Conservation (phyloP, 2,113 vertebrate species). For the Sinocyclocheilus anophthalmus region DNA sequence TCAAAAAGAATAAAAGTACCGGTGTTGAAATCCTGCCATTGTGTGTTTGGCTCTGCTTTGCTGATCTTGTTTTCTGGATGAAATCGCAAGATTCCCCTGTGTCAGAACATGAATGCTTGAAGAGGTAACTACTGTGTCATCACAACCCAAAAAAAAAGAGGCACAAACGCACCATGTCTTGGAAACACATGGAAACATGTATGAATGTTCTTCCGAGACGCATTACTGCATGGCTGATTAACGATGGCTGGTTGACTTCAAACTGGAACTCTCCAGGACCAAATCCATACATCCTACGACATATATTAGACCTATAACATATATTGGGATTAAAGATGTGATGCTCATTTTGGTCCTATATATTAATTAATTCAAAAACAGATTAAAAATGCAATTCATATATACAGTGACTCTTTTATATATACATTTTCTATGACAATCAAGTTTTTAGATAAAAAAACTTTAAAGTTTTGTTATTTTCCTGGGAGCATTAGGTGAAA, state of each 20-base stretch:
- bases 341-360: neutral
- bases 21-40: slow-evolving; percentile 35
- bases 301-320: neutral
- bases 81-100: slow-evolving; percentile 8
- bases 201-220: no score
- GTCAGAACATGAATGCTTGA: slow-evolving; percentile 8
- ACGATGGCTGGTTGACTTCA: neutral
- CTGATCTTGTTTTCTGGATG: slow-evolving; percentile 43
- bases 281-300: neutral
- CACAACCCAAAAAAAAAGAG: neutral
- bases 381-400: neutral
- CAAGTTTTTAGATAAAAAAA: no score
- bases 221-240: no score
- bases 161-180: no score
- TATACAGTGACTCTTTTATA: no score
- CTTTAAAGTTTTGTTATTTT: no score
- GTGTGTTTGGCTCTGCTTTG: slow-evolving; percentile 46
- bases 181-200: no score
- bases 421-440: no score
- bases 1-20: slow-evolving; percentile 45
- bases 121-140: neutral
- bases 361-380: neutral
- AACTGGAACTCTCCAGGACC: neutral
- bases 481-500: no score
- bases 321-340: neutral